These are phyloP conservation scores for Polydrusus tereticollis DNA, from an alignment of 2,888 invertebrate species.

Conservation along the genomic window DNA sequence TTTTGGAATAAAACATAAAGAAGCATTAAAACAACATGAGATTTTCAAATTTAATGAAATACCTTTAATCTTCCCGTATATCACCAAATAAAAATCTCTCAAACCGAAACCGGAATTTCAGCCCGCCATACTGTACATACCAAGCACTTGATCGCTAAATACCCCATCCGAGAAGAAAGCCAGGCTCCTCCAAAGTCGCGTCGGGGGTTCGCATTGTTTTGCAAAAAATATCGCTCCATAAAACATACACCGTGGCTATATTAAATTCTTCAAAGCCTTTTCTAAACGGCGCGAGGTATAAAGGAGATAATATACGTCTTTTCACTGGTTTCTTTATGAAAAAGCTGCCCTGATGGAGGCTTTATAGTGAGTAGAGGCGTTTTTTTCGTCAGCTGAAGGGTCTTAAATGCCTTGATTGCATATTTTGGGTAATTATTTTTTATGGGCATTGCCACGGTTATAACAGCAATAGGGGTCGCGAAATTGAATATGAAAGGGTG, in stretches of 20 bases:
- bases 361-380: slow-evolving; percentile 35
- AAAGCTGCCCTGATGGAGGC: slow-evolving; percentile 24
- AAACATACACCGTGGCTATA: slow-evolving; percentile 57
- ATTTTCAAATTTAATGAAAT: neutral
- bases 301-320: slow-evolving; percentile 47
- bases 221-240: slow-evolving; percentile 62
- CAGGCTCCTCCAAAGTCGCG: slow-evolving; percentile 23
- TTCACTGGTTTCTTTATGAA: slow-evolving; percentile 45
- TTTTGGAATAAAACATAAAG: too few species aligned
- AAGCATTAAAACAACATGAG: too few species aligned
- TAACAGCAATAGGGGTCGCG: slow-evolving; percentile 16
- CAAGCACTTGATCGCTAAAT: slow-evolving; percentile 44
- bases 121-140: slow-evolving; percentile 23
- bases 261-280: slow-evolving; percentile 52
- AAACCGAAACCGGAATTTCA: neutral
- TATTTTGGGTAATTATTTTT: slow-evolving; percentile 44
- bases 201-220: slow-evolving; percentile 53
- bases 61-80: neutral
- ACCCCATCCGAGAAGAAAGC: slow-evolving; percentile 33
- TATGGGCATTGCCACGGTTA: slow-evolving; percentile 23
- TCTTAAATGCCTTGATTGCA: slow-evolving; percentile 31
- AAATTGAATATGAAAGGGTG: neutral
- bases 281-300: slow-evolving; percentile 49
- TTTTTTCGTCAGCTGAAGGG: slow-evolving; percentile 29
- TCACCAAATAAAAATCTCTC: neutral